A percentile compares a stretch with the other conserved stretches of the same genome.
Conservation (phyloP, 2,797 vertebrate species). For the Etheostoma perlongum region DNA sequence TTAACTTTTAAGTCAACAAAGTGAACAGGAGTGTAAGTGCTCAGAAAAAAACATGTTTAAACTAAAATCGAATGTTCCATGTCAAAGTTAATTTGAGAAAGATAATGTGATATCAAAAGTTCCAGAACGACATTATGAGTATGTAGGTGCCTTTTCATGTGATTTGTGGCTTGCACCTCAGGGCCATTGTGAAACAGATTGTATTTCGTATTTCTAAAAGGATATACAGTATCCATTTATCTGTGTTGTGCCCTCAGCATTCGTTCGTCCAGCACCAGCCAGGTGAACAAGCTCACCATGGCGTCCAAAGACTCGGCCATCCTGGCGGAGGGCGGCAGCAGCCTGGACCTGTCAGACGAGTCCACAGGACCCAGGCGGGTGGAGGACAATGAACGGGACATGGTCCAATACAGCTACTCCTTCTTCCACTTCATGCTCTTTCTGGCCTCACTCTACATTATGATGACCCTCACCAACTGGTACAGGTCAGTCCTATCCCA, state of each 20-base stretch:
- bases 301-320: constrained; percentile 87
- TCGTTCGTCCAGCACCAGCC: constrained; percentile 93
- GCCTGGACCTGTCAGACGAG: constrained; percentile 71
- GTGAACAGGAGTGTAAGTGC: neutral
- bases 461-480: constrained; percentile 98
- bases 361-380: constrained; percentile 76
- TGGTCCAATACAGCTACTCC: constrained; percentile 93
- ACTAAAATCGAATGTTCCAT: neutral
- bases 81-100: neutral
- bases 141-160: neutral
- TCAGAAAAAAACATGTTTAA: neutral
- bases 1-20: neutral
- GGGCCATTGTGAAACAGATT: neutral
- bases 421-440: constrained; percentile 94
- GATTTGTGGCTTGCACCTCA: neutral
- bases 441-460: constrained; percentile 94
- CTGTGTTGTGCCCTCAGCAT: constrained; percentile 82
- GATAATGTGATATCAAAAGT: neutral
- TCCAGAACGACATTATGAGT: neutral
- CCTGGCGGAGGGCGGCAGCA: constrained; percentile 79
- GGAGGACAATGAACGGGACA: constrained; percentile 90
- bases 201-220: neutral
- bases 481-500: constrained; percentile 88
- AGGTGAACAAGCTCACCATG: constrained; percentile 94
- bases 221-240: neutral